phyloP scores from a whole-genome alignment of 2,888 invertebrate species.

The Sarcophaga carnaria region DNA sequence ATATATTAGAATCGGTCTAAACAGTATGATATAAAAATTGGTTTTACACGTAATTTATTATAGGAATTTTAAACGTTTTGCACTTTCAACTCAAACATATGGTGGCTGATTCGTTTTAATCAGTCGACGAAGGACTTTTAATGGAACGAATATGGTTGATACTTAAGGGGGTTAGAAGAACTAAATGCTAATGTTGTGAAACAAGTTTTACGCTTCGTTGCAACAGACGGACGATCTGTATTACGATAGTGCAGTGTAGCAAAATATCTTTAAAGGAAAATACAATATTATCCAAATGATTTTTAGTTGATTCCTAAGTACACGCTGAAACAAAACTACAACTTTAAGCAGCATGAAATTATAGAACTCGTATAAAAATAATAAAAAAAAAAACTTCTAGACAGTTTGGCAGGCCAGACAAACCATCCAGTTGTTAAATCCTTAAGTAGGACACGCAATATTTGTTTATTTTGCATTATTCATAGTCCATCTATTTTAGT shows the following conservation, averaged over 20 bases:
- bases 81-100: slow-evolving; percentile 34
- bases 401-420: slow-evolving; percentile 3
- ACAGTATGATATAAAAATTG: neutral
- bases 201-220: slow-evolving; percentile 77
- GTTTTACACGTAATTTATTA: slow-evolving; percentile 9
- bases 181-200: slow-evolving; percentile 64
- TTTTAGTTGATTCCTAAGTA: slow-evolving; percentile 5
- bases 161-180: slow-evolving; percentile 24
- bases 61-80: slow-evolving; percentile 40
- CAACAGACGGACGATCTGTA: slow-evolving; percentile 76
- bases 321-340: slow-evolving; percentile 31
- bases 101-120: slow-evolving; percentile 5
- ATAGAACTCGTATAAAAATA: neutral
- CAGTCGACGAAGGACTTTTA: slow-evolving; percentile 13
- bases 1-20: slow-evolving; percentile 17
- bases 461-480: neutral
- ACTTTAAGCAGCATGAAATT: neutral
- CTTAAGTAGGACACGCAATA: slow-evolving; percentile 48
- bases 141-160: neutral
- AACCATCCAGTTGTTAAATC: slow-evolving; percentile 43
- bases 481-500: neutral
- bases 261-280: neutral
- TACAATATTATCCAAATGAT: neutral
- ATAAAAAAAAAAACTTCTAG: too few relatives aligned
- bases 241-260: slow-evolving; percentile 31